Conservation (phyloP, 2,888 invertebrate species). For the Volucella inflata region DNA sequence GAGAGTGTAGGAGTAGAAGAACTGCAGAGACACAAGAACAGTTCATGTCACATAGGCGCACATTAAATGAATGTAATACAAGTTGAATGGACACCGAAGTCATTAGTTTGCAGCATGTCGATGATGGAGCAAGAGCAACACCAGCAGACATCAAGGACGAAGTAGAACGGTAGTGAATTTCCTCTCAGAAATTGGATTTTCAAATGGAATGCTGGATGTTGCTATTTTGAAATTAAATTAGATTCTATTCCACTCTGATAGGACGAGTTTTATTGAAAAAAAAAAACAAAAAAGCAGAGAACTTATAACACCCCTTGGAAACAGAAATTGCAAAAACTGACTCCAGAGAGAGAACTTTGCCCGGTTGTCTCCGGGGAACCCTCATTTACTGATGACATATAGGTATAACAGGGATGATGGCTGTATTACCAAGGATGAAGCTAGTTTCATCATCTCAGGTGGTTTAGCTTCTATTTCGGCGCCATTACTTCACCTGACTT, state of each 20-base stretch:
- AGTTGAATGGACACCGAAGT: conserved; percentile 68
- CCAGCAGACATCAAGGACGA: too few species aligned
- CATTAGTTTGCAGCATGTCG: conserved; percentile 63
- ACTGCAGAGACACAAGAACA: conserved; percentile 61
- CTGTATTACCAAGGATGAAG: too few species aligned
- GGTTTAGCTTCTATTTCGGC: too few species aligned
- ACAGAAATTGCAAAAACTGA: too few species aligned
- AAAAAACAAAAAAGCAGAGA: too few species aligned
- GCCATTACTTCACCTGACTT: too few species aligned
- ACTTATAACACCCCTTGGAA: too few species aligned
- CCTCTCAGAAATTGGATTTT: conserved; percentile 65
- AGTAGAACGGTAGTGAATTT: conserved; percentile 42
- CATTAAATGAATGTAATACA: conserved; percentile 73
- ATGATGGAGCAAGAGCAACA: conserved; percentile 10
- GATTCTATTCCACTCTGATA: neutral
- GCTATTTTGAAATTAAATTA: conserved; percentile 36
- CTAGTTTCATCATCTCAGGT: too few species aligned
- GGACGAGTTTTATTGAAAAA: neutral
- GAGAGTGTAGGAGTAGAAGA: neutral
- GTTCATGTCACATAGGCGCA: conserved; percentile 74
- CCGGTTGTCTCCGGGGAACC: too few species aligned
- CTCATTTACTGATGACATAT: too few species aligned
- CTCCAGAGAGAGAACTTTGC: too few species aligned
- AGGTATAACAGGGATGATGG: too few species aligned
- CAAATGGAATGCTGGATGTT: conserved; percentile 27